Evolutionary conservation across 2,797 vertebrate genomes (phyloP).

Genomic region (Microhierax caerulescens): DNA sequence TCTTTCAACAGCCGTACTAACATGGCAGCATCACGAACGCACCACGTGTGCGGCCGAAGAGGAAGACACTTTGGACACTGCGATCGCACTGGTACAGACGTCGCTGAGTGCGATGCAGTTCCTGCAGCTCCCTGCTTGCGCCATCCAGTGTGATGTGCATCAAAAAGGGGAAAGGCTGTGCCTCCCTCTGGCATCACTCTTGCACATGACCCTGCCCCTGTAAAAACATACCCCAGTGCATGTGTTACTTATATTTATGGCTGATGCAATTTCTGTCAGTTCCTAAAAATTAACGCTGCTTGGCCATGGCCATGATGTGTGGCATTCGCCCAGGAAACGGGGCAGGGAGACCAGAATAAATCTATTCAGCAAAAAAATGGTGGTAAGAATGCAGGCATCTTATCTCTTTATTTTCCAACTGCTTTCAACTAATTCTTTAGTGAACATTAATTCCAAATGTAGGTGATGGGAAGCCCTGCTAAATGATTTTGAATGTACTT

Average conservation of each 20-base stretch:
- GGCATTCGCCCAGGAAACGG: not conserved
- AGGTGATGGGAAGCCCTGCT: not conserved
- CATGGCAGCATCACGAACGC: not conserved
- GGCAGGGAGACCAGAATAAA: not conserved
- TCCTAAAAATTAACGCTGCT: not conserved
- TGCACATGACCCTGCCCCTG: not conserved
- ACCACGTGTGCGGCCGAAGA: not conserved
- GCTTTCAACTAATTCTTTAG: not conserved
- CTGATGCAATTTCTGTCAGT: not conserved
- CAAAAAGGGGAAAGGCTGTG: not conserved
- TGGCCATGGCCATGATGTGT: not conserved
- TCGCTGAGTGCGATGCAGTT: fast-evolving
- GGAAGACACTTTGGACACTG: not conserved
- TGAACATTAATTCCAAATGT: not conserved
- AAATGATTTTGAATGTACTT: not conserved
- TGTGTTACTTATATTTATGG: not conserved
- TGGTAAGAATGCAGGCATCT: not conserved
- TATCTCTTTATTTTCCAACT: not conserved
- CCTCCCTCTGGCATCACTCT: not conserved
- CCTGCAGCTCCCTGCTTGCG: not conserved
- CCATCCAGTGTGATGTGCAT: fast-evolving
- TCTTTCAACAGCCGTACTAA: not conserved
- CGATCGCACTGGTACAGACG: not conserved
- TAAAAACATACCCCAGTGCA: not conserved
- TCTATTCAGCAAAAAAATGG: not conserved